phyloP scores from a whole-genome alignment of 2,888 invertebrate species.

The Micoletzkya japonica region DNA sequence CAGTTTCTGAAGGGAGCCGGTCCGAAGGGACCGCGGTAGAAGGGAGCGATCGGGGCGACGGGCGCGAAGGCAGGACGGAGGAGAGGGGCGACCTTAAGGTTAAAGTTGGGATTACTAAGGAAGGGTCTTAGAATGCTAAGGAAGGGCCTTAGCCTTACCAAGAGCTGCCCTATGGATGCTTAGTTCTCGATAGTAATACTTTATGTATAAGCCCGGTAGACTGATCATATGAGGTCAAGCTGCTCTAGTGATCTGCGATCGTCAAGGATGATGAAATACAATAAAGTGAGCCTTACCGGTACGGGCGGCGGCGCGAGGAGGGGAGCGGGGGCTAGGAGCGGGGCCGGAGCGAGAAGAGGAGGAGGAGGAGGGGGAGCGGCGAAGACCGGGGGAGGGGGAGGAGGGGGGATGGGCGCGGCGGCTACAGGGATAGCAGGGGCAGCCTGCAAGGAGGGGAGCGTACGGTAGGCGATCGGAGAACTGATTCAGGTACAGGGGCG shows the following conservation, averaged over 20 bases:
- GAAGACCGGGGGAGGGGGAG: conserved; percentile 9
- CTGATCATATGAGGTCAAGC: too few species aligned
- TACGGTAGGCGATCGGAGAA: background rate
- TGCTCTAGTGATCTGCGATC: background rate
- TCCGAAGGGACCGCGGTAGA: too few species aligned
- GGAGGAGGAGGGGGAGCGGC: background rate
- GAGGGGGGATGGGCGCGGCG: conserved; percentile 1
- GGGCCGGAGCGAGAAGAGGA: background rate
- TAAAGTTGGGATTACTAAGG: too few species aligned
- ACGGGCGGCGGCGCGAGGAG: background rate
- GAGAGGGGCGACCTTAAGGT: too few species aligned
- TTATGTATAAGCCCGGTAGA: conserved; percentile 19
- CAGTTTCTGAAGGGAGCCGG: too few species aligned
- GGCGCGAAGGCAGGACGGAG: too few species aligned
- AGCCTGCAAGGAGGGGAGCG: background rate
- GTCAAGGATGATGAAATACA: background rate
- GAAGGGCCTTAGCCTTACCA: too few species aligned
- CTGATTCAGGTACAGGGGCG: background rate
- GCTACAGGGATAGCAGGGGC: background rate
- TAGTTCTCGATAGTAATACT: conserved; percentile 7
- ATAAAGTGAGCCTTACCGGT: background rate
- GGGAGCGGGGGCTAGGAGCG: background rate
- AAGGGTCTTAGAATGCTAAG: too few species aligned
- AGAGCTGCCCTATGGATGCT: too few species aligned
- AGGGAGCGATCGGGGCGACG: too few species aligned